Evolutionary conservation across 1,140 invertebrate species (phyloP).

Genomic region (Drosophila nikananu): DNA sequence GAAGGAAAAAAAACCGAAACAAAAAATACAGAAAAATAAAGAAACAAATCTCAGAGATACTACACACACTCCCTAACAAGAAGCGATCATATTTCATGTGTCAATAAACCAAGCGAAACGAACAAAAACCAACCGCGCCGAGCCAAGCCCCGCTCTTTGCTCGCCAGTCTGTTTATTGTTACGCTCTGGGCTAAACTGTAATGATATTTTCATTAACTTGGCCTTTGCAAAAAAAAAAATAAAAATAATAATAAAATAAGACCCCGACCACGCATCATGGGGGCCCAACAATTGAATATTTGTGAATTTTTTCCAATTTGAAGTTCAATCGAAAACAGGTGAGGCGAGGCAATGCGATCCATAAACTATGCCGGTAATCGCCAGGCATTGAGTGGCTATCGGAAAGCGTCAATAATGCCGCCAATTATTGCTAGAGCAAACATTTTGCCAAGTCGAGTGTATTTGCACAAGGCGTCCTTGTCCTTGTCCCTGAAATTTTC

Average conservation of each 20-base stretch:
- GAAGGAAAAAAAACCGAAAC: not conserved
- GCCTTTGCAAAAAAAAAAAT: slow-evolving; percentile 66
- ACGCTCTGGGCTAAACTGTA: slow-evolving; percentile 74
- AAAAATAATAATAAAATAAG: no score
- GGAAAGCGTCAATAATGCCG: slow-evolving; percentile 71
- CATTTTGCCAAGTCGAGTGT: slow-evolving; percentile 49
- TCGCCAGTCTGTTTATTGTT: slow-evolving; percentile 55
- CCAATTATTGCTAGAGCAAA: slow-evolving; percentile 57
- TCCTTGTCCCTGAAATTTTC: slow-evolving; percentile 70
- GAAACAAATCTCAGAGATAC: slow-evolving; percentile 8
- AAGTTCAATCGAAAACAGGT: slow-evolving; percentile 55
- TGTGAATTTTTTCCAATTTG: slow-evolving; percentile 26
- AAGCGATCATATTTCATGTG: slow-evolving; percentile 81
- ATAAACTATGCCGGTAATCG: slow-evolving; percentile 53
- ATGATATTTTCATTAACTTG: slow-evolving; percentile 83
- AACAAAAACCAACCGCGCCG: slow-evolving; percentile 1
- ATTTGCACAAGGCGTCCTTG: slow-evolving; percentile 79
- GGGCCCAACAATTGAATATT: slow-evolving; percentile 55
- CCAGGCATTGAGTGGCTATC: slow-evolving; percentile 67
- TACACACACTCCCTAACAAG: slow-evolving; percentile 54
- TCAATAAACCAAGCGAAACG: slow-evolving; percentile 55
- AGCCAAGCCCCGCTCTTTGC: slow-evolving; percentile 33
- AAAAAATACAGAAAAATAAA: not conserved
- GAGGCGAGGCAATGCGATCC: slow-evolving; percentile 27
- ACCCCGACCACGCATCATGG: slow-evolving; percentile 59